Evolutionary conservation across 2,888 invertebrate genomes (phyloP).

Genomic region (Tipula confusa): DNA sequence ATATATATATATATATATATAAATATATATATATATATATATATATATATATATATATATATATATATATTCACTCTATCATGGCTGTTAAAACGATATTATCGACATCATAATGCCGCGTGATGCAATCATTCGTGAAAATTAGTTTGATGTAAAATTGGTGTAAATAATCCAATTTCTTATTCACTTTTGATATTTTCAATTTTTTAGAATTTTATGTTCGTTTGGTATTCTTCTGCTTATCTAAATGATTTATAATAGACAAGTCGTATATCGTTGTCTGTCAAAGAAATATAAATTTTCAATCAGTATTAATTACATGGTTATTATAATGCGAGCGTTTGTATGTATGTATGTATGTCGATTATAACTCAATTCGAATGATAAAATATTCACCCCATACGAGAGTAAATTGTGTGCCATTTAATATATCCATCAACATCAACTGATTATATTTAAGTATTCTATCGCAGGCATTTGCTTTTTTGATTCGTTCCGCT

Average conservation of each 20-base stretch:
- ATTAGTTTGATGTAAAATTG: constrained; percentile 20
- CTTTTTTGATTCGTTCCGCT: background rate
- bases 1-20: background rate
- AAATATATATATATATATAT: background rate
- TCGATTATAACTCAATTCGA: background rate
- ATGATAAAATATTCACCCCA: background rate
- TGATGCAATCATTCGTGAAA: constrained; percentile 16
- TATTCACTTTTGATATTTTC: background rate
- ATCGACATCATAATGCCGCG: background rate
- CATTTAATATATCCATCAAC: background rate
- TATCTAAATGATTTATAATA: background rate
- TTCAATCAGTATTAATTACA: constrained; percentile 3
- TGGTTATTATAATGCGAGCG: background rate
- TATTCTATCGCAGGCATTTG: too few relatives aligned
- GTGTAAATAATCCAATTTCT: constrained; percentile 3
- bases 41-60: background rate
- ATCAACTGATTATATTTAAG: background rate
- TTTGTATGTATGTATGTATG: background rate
- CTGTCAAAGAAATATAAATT: background rate
- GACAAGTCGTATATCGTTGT: background rate
- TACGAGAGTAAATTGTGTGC: too few relatives aligned
- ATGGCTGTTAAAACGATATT: constrained; percentile 15
- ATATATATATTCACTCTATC: background rate
- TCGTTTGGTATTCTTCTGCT: background rate
- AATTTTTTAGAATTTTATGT: background rate